These are phyloP conservation scores for Mesoligia furuncula DNA, from an alignment of 2,888 invertebrate genomes.

Conservation along the genomic window DNA sequence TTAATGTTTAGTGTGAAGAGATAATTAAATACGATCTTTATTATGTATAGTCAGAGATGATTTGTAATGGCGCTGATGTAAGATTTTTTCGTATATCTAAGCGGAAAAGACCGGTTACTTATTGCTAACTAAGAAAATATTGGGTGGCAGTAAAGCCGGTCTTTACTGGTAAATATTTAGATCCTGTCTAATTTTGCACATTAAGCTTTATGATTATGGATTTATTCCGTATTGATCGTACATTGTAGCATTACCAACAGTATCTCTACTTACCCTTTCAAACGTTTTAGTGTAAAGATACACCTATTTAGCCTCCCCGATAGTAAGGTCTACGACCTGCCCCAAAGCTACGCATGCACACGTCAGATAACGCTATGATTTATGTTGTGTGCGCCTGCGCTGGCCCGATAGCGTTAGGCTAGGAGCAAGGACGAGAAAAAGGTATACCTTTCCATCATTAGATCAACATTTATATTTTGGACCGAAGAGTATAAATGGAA, in stretches of 20 bases:
- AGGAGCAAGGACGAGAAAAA: slow-evolving; percentile 38
- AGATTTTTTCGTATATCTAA: slow-evolving; percentile 7
- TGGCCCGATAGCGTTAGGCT: slow-evolving; percentile 47
- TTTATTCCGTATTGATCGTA: neutral
- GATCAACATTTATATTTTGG: neutral
- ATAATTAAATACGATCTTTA: slow-evolving; percentile 22
- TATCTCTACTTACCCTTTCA: neutral
- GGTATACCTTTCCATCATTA: neutral
- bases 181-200: neutral
- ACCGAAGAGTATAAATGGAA: neutral
- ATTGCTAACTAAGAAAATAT: neutral
- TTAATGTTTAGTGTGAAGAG: slow-evolving; percentile 24
- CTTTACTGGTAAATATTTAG: neutral
- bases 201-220: neutral
- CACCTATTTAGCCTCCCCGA: slow-evolving; percentile 31
- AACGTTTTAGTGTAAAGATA: slow-evolving; percentile 1
- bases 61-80: slow-evolving; percentile 30
- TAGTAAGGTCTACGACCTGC: slow-evolving; percentile 74
- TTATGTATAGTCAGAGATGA: slow-evolving; percentile 1
- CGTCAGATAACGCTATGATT: slow-evolving; percentile 67
- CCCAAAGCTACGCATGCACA: slow-evolving; percentile 66
- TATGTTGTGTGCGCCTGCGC: slow-evolving; percentile 65
- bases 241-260: neutral
- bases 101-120: neutral
- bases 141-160: neutral